phyloP scores from a whole-genome alignment of 2,797 vertebrate species.

The Morus bassanus region DNA sequence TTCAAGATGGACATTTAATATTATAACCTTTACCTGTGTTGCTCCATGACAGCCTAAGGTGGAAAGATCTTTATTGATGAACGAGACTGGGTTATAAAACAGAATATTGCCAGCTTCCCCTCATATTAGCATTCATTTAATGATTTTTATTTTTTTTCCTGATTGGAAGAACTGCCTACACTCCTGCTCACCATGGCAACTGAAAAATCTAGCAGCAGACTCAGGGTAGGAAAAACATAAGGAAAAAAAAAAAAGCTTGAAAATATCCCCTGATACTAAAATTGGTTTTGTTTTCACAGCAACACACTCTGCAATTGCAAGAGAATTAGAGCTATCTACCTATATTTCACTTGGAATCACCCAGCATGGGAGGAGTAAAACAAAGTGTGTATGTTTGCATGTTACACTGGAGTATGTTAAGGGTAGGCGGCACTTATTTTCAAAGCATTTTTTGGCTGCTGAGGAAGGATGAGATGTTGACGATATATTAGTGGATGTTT shows the following conservation, averaged over 20 bases:
- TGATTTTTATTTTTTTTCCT: slow-evolving; percentile 52
- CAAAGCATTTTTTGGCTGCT: slow-evolving; percentile 43
- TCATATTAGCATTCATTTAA: slow-evolving; percentile 70
- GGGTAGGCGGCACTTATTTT: slow-evolving; percentile 53
- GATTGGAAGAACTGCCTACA: slow-evolving; percentile 69
- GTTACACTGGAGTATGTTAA: slow-evolving; percentile 3
- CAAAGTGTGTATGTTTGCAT: background rate
- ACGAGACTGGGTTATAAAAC: background rate
- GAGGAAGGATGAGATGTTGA: slow-evolving; percentile 10
- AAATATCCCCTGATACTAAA: slow-evolving; percentile 77
- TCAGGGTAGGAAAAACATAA: slow-evolving; percentile 58
- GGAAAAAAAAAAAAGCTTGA: slow-evolving; percentile 39
- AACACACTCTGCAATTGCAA: slow-evolving; percentile 31
- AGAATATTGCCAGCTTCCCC: slow-evolving; percentile 1
- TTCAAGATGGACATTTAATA: background rate
- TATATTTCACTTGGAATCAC: slow-evolving; percentile 57
- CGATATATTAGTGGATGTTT: slow-evolving; percentile 23
- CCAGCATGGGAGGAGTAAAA: background rate
- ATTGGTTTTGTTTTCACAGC: slow-evolving; percentile 73
- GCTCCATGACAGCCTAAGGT: background rate
- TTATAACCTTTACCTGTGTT: background rate
- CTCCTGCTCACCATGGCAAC: slow-evolving; percentile 77
- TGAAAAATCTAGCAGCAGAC: slow-evolving; percentile 73
- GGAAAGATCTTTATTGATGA: background rate
- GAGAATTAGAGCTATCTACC: slow-evolving; percentile 32